Evolutionary conservation across 2,888 invertebrate species (phyloP).

Genomic region (Aquatica leii): DNA sequence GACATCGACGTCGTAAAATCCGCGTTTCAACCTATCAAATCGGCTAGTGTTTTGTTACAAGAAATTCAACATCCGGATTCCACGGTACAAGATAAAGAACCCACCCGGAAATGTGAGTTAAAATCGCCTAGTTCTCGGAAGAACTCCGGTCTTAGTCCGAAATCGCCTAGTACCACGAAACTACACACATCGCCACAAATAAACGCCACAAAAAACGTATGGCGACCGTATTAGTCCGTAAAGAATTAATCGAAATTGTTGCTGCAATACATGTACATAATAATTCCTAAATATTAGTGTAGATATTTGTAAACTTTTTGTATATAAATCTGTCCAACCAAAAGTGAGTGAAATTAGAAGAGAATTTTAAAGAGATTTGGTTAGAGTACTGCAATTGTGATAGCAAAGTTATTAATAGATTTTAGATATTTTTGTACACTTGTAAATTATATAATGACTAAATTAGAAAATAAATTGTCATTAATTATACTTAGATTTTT

Average conservation of each 20-base stretch:
- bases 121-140: conserved; percentile 69
- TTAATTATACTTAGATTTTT: not conserved
- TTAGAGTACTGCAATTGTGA: conserved; percentile 57
- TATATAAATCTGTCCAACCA: conserved; percentile 13
- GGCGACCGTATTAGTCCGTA: conserved; percentile 74
- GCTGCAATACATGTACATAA: conserved; percentile 24
- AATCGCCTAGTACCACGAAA: conserved; percentile 53
- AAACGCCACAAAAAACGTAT: conserved; percentile 72
- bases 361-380: not conserved
- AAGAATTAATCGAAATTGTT: too few relatives aligned
- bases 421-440: conserved; percentile 60
- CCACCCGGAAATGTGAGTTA: conserved; percentile 62
- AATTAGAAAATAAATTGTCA: conserved; percentile 23
- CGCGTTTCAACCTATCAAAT: conserved; percentile 74
- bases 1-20: conserved; percentile 80
- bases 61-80: conserved; percentile 68
- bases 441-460: conserved; percentile 30
- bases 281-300: not conserved
- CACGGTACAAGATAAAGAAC: conserved; percentile 64
- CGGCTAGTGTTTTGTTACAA: conserved; percentile 67
- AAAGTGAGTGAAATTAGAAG: conserved; percentile 22
- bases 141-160: conserved; percentile 62
- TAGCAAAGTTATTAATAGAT: conserved; percentile 54
- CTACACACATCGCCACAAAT: conserved; percentile 53
- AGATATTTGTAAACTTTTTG: conserved; percentile 10